phyloP scores from a whole-genome alignment of 1,140 invertebrate species.

The Himalopsyche phryganea region DNA sequence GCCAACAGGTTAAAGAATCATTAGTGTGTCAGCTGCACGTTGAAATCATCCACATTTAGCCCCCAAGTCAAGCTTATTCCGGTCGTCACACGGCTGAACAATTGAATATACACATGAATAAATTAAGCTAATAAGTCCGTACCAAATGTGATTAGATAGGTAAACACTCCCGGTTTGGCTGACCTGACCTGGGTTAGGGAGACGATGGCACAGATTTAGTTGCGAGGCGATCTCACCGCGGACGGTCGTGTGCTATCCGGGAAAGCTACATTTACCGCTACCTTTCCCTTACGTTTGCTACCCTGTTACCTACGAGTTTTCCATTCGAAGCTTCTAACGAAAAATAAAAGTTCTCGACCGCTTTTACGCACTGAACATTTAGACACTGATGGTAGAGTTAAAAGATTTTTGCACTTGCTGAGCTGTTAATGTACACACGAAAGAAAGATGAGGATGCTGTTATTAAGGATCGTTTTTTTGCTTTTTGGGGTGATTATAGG shows the following conservation, averaged over 20 bases:
- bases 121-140: slow-evolving; percentile 33
- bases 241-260: slow-evolving; percentile 18
- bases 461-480: slow-evolving; percentile 23
- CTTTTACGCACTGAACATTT: too few species aligned
- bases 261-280: slow-evolving; percentile 10
- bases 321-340: background rate
- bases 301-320: slow-evolving; percentile 3
- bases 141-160: slow-evolving; percentile 27
- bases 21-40: background rate
- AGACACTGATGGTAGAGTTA: too few species aligned
- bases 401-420: too few species aligned
- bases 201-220: slow-evolving; percentile 32
- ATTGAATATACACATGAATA: slow-evolving; percentile 31
- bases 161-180: slow-evolving; percentile 26
- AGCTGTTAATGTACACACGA: background rate
- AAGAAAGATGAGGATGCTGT: slow-evolving; percentile 13
- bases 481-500: too few species aligned
- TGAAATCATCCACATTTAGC: background rate
- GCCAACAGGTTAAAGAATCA: too few species aligned
- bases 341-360: too few species aligned
- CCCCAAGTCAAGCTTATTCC: background rate
- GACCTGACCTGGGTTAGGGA: slow-evolving; percentile 33
- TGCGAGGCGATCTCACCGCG: slow-evolving; percentile 27
- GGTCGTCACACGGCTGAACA: slow-evolving; percentile 13
- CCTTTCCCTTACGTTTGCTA: slow-evolving; percentile 4